Conservation (phyloP, 2,113 vertebrate species). For the Pterocles burchelli region DNA sequence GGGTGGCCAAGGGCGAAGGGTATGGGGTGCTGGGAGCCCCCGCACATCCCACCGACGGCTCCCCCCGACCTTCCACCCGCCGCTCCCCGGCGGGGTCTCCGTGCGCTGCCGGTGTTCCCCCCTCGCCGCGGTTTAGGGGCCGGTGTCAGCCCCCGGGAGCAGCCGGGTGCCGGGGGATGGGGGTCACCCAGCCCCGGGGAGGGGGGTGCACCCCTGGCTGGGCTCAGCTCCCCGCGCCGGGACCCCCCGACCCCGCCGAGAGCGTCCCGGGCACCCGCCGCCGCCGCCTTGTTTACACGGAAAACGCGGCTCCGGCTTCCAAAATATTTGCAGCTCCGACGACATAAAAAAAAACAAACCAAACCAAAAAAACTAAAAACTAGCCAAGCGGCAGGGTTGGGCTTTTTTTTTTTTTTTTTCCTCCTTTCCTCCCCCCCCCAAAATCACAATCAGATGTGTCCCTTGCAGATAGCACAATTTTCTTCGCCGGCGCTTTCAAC, state of each 20-base stretch:
- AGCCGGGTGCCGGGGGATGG: not conserved
- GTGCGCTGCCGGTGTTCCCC: not conserved
- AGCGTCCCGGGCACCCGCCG: not conserved
- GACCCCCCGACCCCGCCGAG: not conserved
- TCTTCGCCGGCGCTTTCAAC: not conserved
- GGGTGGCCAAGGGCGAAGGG: not conserved
- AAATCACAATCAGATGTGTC: conserved; percentile 46
- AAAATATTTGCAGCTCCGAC: conserved; percentile 7
- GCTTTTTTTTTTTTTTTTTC: not conserved
- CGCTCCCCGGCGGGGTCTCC: not conserved
- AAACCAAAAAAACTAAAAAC: not conserved
- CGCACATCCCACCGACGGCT: not conserved
- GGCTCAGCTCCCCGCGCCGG: not conserved
- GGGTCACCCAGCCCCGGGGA: not conserved
- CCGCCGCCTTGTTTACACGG: not conserved
- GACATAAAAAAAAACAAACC: not conserved
- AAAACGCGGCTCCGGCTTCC: not conserved
- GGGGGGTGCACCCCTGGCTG: not conserved
- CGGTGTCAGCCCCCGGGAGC: not conserved
- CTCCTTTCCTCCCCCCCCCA: no score
- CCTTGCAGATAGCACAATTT: not conserved
- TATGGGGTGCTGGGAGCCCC: not conserved
- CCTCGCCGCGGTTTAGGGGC: not conserved
- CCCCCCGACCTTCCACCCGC: no score
- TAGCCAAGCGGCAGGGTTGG: not conserved